Evolutionary conservation across 2,888 invertebrate species (phyloP), one percentile per base, ranked within the genome.

Genomic region (Copidosoma aretas): DNA sequence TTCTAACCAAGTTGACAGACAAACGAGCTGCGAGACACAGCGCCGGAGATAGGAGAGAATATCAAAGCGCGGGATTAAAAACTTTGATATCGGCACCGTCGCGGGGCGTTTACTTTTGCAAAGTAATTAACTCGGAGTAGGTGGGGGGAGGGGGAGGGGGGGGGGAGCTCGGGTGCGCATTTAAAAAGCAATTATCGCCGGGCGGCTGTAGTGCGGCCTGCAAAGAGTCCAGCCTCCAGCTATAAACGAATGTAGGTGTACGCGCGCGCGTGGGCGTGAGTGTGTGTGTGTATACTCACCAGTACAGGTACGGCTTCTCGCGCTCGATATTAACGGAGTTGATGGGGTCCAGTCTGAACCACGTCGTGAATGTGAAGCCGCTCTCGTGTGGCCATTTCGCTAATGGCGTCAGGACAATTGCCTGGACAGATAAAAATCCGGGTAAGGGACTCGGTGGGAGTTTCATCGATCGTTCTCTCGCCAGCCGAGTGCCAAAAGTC

Each of bases 331-430:
- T 97, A 84, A 97, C 97, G 70, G 97, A 96, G 88, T 97, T 97
- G 86, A 97, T 94, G 80, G 97, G 97, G 87, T 99, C 99, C 83
- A 99, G 89, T 73, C 98, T 91, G 85, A 99, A 95, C 99, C 99
- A 99, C 78, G 98, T 98, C 79, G 97, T 95, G 86, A 99, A 99
- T 64, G 99, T 98, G 90, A 98, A 99, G 70, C 99, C 99, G 86
- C 92, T 97, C 86, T 98, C 98, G 86, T 98, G 95, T 49, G 99
- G 99, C 98, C 98, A 99, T 84, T 95, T 92, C 73, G 97, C 95
- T 81, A 99, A 87, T 21, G 99, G 99, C 63, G 99, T 98, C 80
- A 99, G 88, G 57, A 98, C 95, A 80, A 99, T 90, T 71, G 97
- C 98, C 98, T 98, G 87, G 79, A 80, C 77, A 79, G 71, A 70